phyloP scores from a whole-genome alignment of 2,113 vertebrate genomes.

The Microtus pennsylvanicus region DNA sequence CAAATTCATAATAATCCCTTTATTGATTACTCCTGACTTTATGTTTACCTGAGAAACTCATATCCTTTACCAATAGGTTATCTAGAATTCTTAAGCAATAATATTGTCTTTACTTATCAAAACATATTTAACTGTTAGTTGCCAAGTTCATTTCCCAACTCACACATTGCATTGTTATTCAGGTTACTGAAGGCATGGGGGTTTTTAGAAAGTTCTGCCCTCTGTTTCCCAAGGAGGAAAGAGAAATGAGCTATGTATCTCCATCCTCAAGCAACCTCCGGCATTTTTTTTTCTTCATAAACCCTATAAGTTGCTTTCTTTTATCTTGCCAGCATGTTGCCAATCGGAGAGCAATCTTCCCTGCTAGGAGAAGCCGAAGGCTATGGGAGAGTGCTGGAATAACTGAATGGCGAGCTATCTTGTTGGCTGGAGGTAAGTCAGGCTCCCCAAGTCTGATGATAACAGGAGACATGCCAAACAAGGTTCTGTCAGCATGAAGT shows the following conservation, averaged over 20 bases:
- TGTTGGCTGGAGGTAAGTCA: constrained; percentile 44
- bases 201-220: constrained; percentile 2
- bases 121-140: constrained; percentile 34
- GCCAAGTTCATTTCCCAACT: neutral
- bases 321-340: constrained; percentile 1
- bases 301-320: constrained; percentile 48
- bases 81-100: constrained; percentile 24
- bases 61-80: constrained; percentile 22
- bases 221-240: neutral
- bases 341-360: constrained; percentile 55
- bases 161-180: constrained; percentile 14
- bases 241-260: neutral
- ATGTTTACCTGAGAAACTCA: neutral
- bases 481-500: neutral
- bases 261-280: constrained; percentile 18
- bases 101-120: neutral
- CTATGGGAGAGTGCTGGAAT: neutral
- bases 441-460: constrained; percentile 7
- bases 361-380: constrained; percentile 55
- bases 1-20: constrained; percentile 7
- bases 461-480: neutral
- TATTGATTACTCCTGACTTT: constrained; percentile 2
- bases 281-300: constrained; percentile 44
- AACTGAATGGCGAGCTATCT: neutral
- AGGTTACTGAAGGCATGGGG: neutral